Base-by-base conservation (phyloP, 2,888 invertebrate species). In the Disparrhopalites patrizii region DNA sequence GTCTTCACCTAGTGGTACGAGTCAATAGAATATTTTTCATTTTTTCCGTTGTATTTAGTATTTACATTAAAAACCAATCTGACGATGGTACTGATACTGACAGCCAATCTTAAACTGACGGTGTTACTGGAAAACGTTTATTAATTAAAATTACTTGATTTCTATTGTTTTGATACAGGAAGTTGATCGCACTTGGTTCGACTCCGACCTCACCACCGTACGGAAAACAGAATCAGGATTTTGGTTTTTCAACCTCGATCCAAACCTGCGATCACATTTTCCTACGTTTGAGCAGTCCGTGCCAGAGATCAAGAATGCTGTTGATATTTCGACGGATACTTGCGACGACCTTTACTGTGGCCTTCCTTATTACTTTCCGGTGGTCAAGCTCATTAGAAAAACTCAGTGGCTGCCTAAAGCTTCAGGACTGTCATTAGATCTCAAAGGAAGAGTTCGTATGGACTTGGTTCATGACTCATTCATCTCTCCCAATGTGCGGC, bases 231-330 rank as follows among this genome's bases (percentile, higher is more conserved):
- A 75, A 43, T 51, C 68, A 15, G 75, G 75, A 1, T 71, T 66
- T 52, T 73, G 73, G 73, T 68, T 72, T 56, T 73, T 72, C 67
- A 69, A 71, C 0, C 33, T 72, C 15, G 75, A 75, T 57, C 70
- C 75, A 3, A 68, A 71, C 33, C 66, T 68, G 1, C 64, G 62
- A 20, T 62, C 69, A 38, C 69, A 70, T 20, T 51, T 71, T 5
- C 54, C 67, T 0, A 55, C 38, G 5, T 68, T 73, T 50, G 65
- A 54, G n/a, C 66, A 71, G 55, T 63, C 52, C 27, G 67, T 66
- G 0, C 69, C 67, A 20, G 70, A 71, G 51, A 52, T 75, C 1
- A 57, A 50, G 8, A n/a, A 51, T 15, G 43, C 68, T 13, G 31
- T 60, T 2, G 66, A 71, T 36, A 40, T 70, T 1, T 47, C 63